A percentile compares a stretch with the other conserved stretches of the same genome.
These are phyloP conservation scores for Girardinus metallicus DNA, from an alignment of 2,797 vertebrate species.

Conservation along the genomic window DNA sequence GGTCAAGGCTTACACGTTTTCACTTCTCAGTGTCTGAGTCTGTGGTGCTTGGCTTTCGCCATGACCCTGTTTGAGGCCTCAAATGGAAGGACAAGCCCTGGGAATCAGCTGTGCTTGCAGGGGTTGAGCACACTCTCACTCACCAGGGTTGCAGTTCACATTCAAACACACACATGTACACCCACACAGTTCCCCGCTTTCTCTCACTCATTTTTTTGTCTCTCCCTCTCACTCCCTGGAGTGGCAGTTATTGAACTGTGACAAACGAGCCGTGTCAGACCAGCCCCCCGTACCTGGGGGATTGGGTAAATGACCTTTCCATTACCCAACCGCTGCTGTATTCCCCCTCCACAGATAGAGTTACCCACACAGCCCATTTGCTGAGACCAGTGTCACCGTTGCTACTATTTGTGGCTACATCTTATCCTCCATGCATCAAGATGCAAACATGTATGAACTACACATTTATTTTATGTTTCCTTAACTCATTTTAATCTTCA, in stretches of 20 bases:
- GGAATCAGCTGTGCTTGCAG: slow-evolving; percentile 73
- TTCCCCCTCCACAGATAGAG: slow-evolving; percentile 75
- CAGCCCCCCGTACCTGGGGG: slow-evolving; percentile 76
- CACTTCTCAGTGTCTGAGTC: slow-evolving; percentile 44
- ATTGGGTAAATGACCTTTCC: slow-evolving; percentile 82
- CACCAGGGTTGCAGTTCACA: slow-evolving; percentile 29
- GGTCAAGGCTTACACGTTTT: slow-evolving; percentile 42
- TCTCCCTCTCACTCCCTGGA: slow-evolving; percentile 70
- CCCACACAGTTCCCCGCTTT: slow-evolving; percentile 25
- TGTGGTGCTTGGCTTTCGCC: slow-evolving; percentile 44
- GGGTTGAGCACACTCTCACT: slow-evolving; percentile 40
- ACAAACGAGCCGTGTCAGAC: slow-evolving; percentile 82
- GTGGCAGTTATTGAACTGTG: slow-evolving; percentile 84
- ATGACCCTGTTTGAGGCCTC: slow-evolving; percentile 70
- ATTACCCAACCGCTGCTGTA: slow-evolving; percentile 80
- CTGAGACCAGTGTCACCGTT: slow-evolving; percentile 63
- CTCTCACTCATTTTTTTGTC: slow-evolving; percentile 52
- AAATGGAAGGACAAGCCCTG: slow-evolving; percentile 76
- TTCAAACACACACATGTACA: slow-evolving; percentile 15
- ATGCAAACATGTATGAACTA: slow-evolving; percentile 9
- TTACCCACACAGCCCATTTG: slow-evolving; percentile 73
- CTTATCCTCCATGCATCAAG: slow-evolving; percentile 19
- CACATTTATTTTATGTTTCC: neutral
- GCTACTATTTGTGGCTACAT: slow-evolving; percentile 52
- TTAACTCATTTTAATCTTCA: neutral